A percentile compares a stretch with the other conserved stretches of the same genome.
Conservation (phyloP, 2,888 invertebrate genomes). For the Heliconius sara region DNA sequence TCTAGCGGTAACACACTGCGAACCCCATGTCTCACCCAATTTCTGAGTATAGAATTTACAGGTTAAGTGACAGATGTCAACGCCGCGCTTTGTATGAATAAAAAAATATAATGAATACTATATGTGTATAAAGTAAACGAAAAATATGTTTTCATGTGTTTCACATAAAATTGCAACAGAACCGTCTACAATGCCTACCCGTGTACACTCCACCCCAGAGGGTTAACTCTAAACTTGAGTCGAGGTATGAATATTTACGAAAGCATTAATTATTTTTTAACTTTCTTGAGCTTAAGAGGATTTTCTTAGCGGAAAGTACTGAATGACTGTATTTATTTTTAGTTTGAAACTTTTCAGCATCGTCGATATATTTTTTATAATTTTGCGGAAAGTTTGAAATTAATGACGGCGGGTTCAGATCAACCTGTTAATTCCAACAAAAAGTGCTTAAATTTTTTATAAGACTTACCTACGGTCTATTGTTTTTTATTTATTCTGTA, state of each 20-base stretch:
- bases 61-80: no score
- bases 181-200: constrained; percentile 35
- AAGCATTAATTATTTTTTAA: constrained; percentile 85
- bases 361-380: constrained; percentile 51
- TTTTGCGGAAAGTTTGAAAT: constrained; percentile 42
- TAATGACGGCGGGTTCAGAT: constrained; percentile 44
- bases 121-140: no score
- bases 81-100: no score
- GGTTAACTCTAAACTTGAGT: constrained; percentile 79
- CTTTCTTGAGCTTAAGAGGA: constrained; percentile 80
- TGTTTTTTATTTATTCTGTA: neutral
- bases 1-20: no score
- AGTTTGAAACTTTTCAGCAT: constrained; percentile 54
- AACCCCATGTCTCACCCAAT: no score
- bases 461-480: neutral
- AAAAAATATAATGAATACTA: no score
- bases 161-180: constrained; percentile 28
- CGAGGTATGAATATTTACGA: constrained; percentile 85
- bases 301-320: constrained; percentile 72
- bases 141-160: no score
- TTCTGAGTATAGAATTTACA: no score
- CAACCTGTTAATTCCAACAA: constrained; percentile 32
- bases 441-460: constrained; percentile 21
- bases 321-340: constrained; percentile 67
- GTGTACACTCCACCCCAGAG: constrained; percentile 58